phyloP scores from a whole-genome alignment of 2,797 vertebrate species.

The Meda fulgida region DNA sequence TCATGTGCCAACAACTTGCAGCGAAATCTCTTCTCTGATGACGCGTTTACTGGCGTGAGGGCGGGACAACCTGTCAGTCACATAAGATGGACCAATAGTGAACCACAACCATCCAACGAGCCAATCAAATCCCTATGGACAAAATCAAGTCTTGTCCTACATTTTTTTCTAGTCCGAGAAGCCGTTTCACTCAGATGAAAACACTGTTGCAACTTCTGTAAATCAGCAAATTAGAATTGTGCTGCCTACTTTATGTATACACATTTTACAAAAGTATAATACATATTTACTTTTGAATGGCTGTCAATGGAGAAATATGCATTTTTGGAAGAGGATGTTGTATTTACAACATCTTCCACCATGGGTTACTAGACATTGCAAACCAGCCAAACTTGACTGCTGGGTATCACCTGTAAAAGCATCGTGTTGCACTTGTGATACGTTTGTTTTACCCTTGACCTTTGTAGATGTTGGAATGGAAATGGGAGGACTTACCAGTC shows the following conservation, averaged over 20 bases:
- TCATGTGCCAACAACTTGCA: too few relatives aligned
- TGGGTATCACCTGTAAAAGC: background rate
- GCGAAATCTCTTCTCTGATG: too few relatives aligned
- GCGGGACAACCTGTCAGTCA: background rate
- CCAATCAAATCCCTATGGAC: background rate
- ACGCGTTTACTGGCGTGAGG: too few relatives aligned
- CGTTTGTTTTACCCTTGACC: background rate
- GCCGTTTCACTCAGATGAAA: background rate
- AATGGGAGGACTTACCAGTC: constrained; percentile 74
- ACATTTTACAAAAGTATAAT: background rate
- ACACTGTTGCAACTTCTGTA: background rate
- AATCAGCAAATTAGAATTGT: background rate
- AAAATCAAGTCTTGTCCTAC: background rate
- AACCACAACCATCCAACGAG: too few relatives aligned
- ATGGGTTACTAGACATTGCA: background rate
- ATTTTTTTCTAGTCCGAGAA: background rate
- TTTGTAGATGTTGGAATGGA: constrained; percentile 71
- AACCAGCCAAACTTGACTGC: background rate
- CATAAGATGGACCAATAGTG: background rate
- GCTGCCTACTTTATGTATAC: background rate
- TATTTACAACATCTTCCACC: background rate
- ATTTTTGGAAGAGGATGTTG: background rate
- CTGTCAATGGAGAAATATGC: background rate
- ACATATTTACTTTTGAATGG: background rate
- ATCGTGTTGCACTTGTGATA: background rate